phyloP scores from a whole-genome alignment of 2,113 vertebrate genomes.

The Ammodytes marinus region DNA sequence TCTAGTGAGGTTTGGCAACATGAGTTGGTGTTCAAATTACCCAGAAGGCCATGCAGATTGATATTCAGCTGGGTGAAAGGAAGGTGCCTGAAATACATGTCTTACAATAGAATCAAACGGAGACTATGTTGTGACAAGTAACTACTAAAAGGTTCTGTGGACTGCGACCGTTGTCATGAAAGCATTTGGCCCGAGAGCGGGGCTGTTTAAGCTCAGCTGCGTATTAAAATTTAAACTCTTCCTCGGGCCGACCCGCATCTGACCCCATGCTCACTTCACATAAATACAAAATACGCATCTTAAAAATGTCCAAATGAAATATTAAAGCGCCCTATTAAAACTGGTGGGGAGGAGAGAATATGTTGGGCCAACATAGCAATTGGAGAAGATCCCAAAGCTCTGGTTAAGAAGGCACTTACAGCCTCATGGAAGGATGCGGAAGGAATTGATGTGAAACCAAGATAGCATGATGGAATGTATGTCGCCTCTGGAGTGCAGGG shows the following conservation, averaged over 20 bases:
- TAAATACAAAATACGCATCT: neutral
- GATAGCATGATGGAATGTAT: neutral
- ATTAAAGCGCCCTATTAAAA: neutral
- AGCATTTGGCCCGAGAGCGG: neutral
- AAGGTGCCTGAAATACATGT: neutral
- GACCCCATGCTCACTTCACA: neutral
- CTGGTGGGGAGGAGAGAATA: neutral
- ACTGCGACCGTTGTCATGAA: neutral
- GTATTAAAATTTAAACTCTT: conserved; percentile 9
- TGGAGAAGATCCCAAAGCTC: neutral
- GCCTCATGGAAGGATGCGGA: neutral
- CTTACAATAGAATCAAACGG: neutral
- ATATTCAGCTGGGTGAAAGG: neutral
- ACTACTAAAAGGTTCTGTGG: neutral
- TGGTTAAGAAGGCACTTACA: neutral
- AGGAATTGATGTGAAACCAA: neutral
- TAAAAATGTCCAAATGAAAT: neutral
- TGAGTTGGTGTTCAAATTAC: neutral
- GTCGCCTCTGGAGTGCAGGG: no score
- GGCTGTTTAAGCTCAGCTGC: neutral
- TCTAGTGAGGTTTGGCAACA: neutral
- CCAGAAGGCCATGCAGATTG: neutral
- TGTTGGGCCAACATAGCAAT: neutral
- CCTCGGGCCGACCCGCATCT: neutral
- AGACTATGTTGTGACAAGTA: neutral